Evolutionary conservation across 37 sponge, comb jelly and placozoan species (phyloP).

Genomic region (Agelas oroides): DNA sequence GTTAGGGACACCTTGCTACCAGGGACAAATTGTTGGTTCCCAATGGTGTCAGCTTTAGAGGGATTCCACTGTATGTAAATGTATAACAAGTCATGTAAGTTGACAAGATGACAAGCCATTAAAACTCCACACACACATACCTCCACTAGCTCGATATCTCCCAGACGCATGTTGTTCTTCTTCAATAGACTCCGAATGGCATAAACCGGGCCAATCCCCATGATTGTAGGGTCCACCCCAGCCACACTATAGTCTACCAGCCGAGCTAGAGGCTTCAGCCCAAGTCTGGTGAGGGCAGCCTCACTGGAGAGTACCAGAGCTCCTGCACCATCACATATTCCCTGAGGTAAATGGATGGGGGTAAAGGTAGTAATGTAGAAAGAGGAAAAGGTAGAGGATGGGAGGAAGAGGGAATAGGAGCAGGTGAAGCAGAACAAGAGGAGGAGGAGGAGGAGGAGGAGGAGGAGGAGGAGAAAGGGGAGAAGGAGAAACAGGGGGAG

Average conservation of each 20-base stretch:
- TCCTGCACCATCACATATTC: conserved; percentile 97
- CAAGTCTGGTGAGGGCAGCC: conserved; percentile 75
- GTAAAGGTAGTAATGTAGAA: not conserved
- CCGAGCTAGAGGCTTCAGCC: conserved; percentile 89
- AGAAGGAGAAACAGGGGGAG: too few species aligned
- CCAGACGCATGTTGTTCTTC: conserved; percentile 59
- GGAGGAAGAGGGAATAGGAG: too few species aligned
- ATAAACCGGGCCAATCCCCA: conserved; percentile 97
- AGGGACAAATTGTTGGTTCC: too few species aligned
- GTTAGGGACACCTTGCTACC: too few species aligned
- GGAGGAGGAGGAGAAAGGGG: too few species aligned
- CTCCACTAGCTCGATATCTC: conserved; percentile 90
- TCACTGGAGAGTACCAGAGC: conserved; percentile 90
- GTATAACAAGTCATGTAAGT: too few species aligned
- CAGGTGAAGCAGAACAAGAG: too few species aligned
- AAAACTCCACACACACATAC: conserved; percentile 69
- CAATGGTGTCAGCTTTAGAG: too few species aligned
- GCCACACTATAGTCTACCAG: conserved; percentile 77
- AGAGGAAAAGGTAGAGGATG: too few species aligned
- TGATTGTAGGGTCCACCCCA: conserved; percentile 96
- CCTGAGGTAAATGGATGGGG: conserved; percentile 43
- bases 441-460: too few species aligned
- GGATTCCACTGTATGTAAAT: too few species aligned
- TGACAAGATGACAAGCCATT: too few species aligned
- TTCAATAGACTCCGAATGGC: conserved; percentile 82